phyloP scores from a whole-genome alignment of 2,888 invertebrate species.

The Hypsopygia costalis region DNA sequence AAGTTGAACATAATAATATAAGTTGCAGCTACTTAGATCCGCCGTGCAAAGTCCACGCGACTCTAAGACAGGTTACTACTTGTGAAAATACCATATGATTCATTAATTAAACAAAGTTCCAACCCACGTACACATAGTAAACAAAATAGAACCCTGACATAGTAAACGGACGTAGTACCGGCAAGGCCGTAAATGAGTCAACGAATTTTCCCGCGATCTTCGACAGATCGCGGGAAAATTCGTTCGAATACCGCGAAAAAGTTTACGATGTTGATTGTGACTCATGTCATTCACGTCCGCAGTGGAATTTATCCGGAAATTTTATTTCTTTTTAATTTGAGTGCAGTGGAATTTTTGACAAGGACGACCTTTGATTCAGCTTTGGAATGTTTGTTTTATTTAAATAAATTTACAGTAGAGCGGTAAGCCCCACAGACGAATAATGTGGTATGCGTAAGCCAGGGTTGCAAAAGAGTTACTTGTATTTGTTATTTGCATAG shows the following conservation, averaged over 20 bases:
- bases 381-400: no score
- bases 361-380: neutral
- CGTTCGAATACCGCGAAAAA: slow-evolving; percentile 35
- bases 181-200: slow-evolving; percentile 54
- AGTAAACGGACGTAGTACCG: slow-evolving; percentile 13
- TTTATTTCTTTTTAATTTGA: neutral
- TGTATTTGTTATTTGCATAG: no score
- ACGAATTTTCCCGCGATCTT: slow-evolving; percentile 19
- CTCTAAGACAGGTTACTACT: neutral
- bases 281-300: slow-evolving; percentile 30
- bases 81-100: slow-evolving; percentile 10
- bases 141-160: slow-evolving; percentile 31
- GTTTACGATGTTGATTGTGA: slow-evolving; percentile 28
- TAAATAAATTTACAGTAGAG: no score
- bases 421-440: no score
- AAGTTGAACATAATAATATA: no score
- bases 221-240: slow-evolving; percentile 40
- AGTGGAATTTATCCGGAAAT: slow-evolving; percentile 5
- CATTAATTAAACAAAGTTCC: slow-evolving; percentile 28
- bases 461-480: no score
- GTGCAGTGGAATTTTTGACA: neutral
- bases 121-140: slow-evolving; percentile 18
- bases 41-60: neutral
- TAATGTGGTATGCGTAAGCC: no score
- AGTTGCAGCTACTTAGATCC: no score